Evolutionary conservation across 1,140 invertebrate genomes (phyloP), one percentile per base, ranked within the genome.

Genomic region (Eciton burchellii): DNA sequence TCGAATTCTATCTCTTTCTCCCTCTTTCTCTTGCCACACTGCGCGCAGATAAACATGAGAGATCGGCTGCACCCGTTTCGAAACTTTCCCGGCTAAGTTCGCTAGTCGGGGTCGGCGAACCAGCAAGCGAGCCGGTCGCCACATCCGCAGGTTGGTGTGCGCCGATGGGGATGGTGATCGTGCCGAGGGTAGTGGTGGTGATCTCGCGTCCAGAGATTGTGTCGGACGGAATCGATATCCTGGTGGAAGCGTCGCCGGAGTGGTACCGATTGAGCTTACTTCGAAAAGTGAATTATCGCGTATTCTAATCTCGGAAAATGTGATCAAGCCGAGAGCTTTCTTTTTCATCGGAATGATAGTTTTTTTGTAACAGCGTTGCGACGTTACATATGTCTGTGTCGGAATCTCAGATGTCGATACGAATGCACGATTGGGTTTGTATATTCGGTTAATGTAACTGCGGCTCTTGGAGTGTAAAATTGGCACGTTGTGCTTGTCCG

Each of bases 11-110:
- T 12, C 54, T 6, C 35, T 26, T 12, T 65, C 63, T 74, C 70
- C 24, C 47, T 87, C 16, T 72, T 54, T 82, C 70, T 29, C 47
- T 87, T 63, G 74, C 8, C 71, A n/a, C 68, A 84, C 71, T 57
- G 57, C 72, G 41, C 84, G 57, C 63, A 81, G 81, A 87, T 87
- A 87, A 87, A 86, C 84, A 63, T 47, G 85, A 86, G 85, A 86
- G 85, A 86, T 81, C 77, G 85, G 70, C 49, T 41, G 60, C 56
- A 66, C 26, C 26, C 26, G 73, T 63, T 45, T 59, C 35, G 73
- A 87, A 84, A 87, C 81, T 86, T 86, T 45, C 66, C 9, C 54
- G 68, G 60, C 49, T 60, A 72, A 83, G 81, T 87, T 77, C 54
- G 41, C 74, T 49, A 68, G 52, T 21, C 52, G 57, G 66, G 56